Percentiles rank a stretch among this genome's conserved stretches.
Evolutionary conservation across 2,888 invertebrate species (phyloP).

Genomic region (Cryptus armator): DNA sequence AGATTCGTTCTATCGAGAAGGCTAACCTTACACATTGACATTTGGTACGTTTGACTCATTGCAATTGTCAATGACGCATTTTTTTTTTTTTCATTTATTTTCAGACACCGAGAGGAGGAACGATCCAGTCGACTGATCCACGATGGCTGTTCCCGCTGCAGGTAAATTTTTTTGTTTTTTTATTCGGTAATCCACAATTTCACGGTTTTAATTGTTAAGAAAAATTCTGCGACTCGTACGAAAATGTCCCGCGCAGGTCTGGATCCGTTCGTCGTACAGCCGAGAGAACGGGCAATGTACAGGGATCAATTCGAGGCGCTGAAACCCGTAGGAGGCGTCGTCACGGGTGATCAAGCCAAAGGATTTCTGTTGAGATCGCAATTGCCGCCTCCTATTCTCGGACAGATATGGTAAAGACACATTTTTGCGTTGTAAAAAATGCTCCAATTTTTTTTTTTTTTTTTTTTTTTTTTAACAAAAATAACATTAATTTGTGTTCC

Average conservation of each 20-base stretch:
- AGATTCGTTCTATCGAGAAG: neutral
- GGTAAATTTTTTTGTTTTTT: constrained; percentile 69
- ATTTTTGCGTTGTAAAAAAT: neutral
- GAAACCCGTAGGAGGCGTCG: constrained; percentile 94
- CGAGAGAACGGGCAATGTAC: constrained; percentile 95
- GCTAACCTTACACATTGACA: constrained; percentile 64
- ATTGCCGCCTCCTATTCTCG: constrained; percentile 94
- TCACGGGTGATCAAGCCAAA: constrained; percentile 97
- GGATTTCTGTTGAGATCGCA: constrained; percentile 97
- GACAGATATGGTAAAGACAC: constrained; percentile 95
- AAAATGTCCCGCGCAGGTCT: constrained; percentile 77
- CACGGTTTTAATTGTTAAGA: neutral
- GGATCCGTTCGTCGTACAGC: constrained; percentile 96
- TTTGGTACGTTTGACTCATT: constrained; percentile 30
- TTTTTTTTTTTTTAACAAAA: neutral
- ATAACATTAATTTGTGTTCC: constrained; percentile 17
- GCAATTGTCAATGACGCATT: constrained; percentile 3
- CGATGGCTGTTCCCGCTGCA: constrained; percentile 77
- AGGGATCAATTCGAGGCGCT: constrained; percentile 96
- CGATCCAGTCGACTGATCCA: constrained; percentile 67
- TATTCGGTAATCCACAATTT: neutral
- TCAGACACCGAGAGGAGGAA: constrained; percentile 68
- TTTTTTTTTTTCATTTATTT: constrained; percentile 36
- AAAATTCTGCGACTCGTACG: too few species aligned
- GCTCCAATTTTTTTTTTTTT: constrained; percentile 16